These are phyloP conservation scores for Protonemura montana DNA, from an alignment of 2,888 invertebrate genomes.

Conservation along the genomic window DNA sequence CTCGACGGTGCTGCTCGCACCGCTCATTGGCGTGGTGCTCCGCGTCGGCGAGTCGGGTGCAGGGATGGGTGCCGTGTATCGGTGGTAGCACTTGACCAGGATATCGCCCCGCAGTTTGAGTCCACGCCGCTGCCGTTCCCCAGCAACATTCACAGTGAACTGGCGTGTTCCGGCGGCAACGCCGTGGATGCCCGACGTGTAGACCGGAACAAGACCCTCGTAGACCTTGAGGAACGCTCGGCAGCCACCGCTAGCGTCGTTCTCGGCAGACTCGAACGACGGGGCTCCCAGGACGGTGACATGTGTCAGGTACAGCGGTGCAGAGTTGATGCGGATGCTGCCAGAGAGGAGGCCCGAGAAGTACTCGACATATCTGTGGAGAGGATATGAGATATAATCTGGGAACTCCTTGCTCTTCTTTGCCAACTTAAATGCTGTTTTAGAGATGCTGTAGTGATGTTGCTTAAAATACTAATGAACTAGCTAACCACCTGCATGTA, in stretches of 20 bases:
- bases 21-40: constrained; percentile 54
- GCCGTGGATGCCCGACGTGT: constrained; percentile 82
- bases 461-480: too few species aligned
- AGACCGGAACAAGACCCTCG: constrained; percentile 88
- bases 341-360: constrained; percentile 90
- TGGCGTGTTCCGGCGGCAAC: constrained; percentile 71
- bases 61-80: constrained; percentile 55
- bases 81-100: constrained; percentile 88
- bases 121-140: constrained; percentile 66
- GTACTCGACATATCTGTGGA: constrained; percentile 87
- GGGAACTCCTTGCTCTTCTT: too few species aligned
- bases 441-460: too few species aligned
- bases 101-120: constrained; percentile 88
- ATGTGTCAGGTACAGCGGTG: constrained; percentile 85
- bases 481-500: too few species aligned
- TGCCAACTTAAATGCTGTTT: background rate
- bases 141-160: constrained; percentile 75
- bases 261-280: constrained; percentile 62
- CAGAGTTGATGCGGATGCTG: constrained; percentile 86
- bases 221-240: constrained; percentile 78
- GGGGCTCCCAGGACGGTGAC: constrained; percentile 88
- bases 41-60: background rate
- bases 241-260: constrained; percentile 61
- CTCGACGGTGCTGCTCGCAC: constrained; percentile 25
- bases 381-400: background rate